Conservation (phyloP, 2,113 vertebrate genomes). For the Illadopsis cleaveri region DNA sequence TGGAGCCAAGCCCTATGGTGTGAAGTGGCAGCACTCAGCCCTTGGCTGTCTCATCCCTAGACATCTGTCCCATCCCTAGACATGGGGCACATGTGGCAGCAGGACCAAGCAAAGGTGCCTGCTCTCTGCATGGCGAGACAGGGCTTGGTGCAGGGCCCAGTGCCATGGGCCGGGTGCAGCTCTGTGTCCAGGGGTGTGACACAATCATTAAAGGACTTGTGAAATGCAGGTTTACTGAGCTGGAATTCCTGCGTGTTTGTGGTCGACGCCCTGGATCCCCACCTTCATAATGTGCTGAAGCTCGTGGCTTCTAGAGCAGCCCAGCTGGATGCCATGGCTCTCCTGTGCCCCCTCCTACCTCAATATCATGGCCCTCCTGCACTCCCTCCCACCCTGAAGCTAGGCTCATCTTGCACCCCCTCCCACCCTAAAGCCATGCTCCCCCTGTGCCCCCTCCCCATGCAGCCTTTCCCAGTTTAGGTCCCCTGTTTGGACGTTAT, state of each 20-base stretch:
- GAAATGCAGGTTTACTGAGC: not conserved
- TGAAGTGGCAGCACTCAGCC: not conserved
- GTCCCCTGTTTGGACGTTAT: not conserved
- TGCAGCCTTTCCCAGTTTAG: not conserved
- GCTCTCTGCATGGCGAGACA: accelerated
- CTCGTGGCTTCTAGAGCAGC: not conserved
- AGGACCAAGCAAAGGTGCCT: not conserved
- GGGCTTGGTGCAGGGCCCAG: accelerated
- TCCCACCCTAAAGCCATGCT: not conserved
- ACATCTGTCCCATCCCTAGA: not conserved
- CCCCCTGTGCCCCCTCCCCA: not conserved
- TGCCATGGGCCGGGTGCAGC: not conserved
- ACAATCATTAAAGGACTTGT: constrained; percentile 30
- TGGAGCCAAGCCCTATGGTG: not conserved
- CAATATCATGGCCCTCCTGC: not conserved
- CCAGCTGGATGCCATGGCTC: accelerated
- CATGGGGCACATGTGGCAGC: accelerated
- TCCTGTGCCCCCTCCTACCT: not conserved
- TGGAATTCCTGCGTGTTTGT: not conserved
- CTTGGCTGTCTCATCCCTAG: not conserved
- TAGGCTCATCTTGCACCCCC: not conserved
- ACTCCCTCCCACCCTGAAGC: not conserved
- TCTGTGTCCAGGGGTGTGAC: not conserved
- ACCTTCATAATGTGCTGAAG: not conserved
- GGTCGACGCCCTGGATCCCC: not conserved